Conservation (phyloP, 1,140 invertebrate species). For the Chymomyza costata region DNA sequence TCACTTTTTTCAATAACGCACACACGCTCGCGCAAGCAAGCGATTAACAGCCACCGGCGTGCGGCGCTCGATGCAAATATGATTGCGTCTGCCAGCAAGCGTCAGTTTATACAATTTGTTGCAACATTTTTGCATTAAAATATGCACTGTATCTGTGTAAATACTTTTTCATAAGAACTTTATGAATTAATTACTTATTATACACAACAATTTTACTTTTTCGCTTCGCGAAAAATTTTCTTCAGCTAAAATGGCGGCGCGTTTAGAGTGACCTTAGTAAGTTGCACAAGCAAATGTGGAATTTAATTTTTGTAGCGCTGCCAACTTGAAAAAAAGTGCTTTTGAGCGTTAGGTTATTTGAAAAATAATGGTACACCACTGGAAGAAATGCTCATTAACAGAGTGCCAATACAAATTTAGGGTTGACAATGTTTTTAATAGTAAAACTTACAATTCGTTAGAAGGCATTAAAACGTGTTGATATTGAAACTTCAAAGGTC, state of each 20-base stretch:
- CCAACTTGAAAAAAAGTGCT: neutral
- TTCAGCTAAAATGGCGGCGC: neutral
- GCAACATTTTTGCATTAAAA: neutral
- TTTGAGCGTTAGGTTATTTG: too few relatives aligned
- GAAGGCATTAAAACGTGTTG: too few relatives aligned
- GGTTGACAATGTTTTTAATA: too few relatives aligned
- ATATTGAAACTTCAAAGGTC: too few relatives aligned
- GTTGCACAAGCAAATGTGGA: neutral
- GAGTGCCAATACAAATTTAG: too few relatives aligned
- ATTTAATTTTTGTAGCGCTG: neutral
- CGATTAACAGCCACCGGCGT: too few relatives aligned
- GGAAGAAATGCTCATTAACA: neutral
- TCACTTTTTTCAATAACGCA: constrained; percentile 9
- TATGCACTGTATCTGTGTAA: neutral
- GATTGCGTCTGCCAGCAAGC: neutral
- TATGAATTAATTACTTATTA: neutral
- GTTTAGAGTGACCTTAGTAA: neutral
- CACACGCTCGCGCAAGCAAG: constrained; percentile 9
- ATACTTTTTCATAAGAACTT: constrained; percentile 1
- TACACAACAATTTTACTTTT: constrained; percentile 9
- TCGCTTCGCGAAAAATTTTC: constrained; percentile 14
- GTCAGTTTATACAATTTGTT: neutral
- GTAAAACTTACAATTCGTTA: too few relatives aligned
- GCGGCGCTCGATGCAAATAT: constrained; percentile 8
- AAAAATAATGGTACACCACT: too few relatives aligned